Evolutionary conservation across 1,140 invertebrate species (phyloP).

Genomic region (Probaryconus sp.): DNA sequence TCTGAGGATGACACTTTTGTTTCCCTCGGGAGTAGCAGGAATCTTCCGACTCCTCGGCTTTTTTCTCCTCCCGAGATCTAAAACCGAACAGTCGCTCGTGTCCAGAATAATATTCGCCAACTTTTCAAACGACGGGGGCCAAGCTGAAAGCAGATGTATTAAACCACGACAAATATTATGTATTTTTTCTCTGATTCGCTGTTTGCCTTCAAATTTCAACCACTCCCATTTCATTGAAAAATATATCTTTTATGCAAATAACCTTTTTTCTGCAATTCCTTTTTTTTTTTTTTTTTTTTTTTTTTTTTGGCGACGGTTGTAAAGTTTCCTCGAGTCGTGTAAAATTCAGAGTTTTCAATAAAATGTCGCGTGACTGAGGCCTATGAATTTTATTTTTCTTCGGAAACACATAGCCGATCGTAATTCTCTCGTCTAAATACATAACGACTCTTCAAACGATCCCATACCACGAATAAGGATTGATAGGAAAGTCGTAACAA

Average conservation of each 20-base stretch:
- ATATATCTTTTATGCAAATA: too few relatives aligned
- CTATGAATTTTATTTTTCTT: constrained; percentile 46
- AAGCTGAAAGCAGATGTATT: constrained; percentile 29
- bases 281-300: not conserved
- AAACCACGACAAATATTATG: constrained; percentile 33
- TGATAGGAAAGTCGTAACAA: constrained; percentile 70
- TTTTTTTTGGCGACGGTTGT: too few relatives aligned
- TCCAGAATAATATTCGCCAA: constrained; percentile 57
- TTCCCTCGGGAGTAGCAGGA: constrained; percentile 61
- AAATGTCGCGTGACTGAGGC: constrained; percentile 31
- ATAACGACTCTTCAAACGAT: constrained; percentile 55
- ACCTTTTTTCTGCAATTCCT: too few relatives aligned
- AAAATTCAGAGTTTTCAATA: constrained; percentile 16
- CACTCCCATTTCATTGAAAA: too few relatives aligned
- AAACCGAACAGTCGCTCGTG: constrained; percentile 50
- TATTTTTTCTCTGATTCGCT: constrained; percentile 36
- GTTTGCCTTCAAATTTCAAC: too few relatives aligned
- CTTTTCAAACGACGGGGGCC: constrained; percentile 27
- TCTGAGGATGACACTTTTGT: constrained; percentile 73
- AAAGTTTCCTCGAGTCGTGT: too few relatives aligned
- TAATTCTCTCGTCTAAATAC: constrained; percentile 58
- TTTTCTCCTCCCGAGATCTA: constrained; percentile 26
- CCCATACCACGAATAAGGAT: constrained; percentile 57
- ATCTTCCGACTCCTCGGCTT: constrained; percentile 42
- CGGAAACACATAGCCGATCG: constrained; percentile 26